Evolutionary conservation across 2,888 invertebrate species (phyloP).

Genomic region (Ethmia dodecea): DNA sequence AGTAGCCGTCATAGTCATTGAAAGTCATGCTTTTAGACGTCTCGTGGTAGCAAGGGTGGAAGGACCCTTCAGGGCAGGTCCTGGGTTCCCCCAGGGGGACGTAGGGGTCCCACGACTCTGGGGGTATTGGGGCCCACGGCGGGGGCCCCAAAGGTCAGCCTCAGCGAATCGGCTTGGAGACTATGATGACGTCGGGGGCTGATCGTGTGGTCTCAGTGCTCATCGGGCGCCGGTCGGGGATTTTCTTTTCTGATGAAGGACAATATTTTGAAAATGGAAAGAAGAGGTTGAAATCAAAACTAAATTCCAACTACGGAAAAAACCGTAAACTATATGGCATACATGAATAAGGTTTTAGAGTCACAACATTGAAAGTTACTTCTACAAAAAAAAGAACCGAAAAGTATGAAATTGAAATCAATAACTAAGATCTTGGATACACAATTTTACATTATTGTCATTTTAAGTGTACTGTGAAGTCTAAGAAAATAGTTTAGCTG

Average conservation of each 20-base stretch:
- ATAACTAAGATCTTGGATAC: too few relatives aligned
- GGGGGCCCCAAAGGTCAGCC: slow-evolving; percentile 69
- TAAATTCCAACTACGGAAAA: too few relatives aligned
- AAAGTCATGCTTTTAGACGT: slow-evolving; percentile 51
- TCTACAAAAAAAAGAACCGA: too few relatives aligned
- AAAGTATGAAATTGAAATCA: too few relatives aligned
- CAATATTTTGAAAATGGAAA: too few relatives aligned
- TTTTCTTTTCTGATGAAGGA: slow-evolving; percentile 68
- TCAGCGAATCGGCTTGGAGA: slow-evolving; percentile 75
- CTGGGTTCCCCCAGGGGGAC: slow-evolving; percentile 39
- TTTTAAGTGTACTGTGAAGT: too few relatives aligned
- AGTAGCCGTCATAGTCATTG: slow-evolving; percentile 55
- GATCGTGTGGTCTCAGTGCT: slow-evolving; percentile 92
- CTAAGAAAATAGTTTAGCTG: too few relatives aligned
- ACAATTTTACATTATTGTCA: too few relatives aligned
- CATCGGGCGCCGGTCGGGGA: slow-evolving; percentile 79
- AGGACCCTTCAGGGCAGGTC: slow-evolving; percentile 54
- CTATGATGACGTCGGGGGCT: slow-evolving; percentile 92
- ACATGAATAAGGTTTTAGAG: too few relatives aligned
- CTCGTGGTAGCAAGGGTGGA: slow-evolving; percentile 35
- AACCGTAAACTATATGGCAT: too few relatives aligned
- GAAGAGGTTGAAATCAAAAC: too few relatives aligned
- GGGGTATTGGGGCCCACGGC: slow-evolving; percentile 67
- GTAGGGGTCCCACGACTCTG: slow-evolving; percentile 41
- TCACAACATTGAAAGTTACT: too few relatives aligned